Evolutionary conservation across 2,113 vertebrate genomes (phyloP).

Genomic region (Aldabrachelys gigantea): DNA sequence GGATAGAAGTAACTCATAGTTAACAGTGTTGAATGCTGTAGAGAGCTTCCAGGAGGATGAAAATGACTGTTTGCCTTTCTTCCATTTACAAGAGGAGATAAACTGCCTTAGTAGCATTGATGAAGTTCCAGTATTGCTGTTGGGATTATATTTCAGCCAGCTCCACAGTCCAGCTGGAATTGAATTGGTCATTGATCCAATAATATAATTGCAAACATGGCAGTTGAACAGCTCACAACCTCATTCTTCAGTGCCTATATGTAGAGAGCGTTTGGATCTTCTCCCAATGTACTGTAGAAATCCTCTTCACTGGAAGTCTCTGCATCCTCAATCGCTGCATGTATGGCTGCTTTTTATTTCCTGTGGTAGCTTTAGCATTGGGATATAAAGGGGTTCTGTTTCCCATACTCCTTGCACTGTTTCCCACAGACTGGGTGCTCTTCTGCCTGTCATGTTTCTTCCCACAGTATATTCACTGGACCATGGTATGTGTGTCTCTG

Average conservation of each 20-base stretch:
- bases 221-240: not conserved
- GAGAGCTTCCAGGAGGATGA: too few relatives aligned
- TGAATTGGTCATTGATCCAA: not conserved
- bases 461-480: not conserved
- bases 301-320: not conserved
- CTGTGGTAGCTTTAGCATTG: not conserved
- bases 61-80: not conserved
- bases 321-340: not conserved
- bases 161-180: not conserved
- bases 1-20: too few relatives aligned
- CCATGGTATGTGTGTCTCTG: not conserved
- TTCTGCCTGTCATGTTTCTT: not conserved
- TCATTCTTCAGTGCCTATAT: not conserved
- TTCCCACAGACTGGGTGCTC: not conserved
- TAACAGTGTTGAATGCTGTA: too few relatives aligned
- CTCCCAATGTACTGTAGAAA: fast-evolving
- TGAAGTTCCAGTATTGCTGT: not conserved
- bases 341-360: not conserved
- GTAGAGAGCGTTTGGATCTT: not conserved
- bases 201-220: not conserved
- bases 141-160: not conserved
- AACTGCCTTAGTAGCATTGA: not conserved
- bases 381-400: not conserved
- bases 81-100: not conserved
- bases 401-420: not conserved